Evolutionary conservation across 37 sponge, comb jelly and placozoan genomes (phyloP).

Genomic region (Theonella swinhoei): DNA sequence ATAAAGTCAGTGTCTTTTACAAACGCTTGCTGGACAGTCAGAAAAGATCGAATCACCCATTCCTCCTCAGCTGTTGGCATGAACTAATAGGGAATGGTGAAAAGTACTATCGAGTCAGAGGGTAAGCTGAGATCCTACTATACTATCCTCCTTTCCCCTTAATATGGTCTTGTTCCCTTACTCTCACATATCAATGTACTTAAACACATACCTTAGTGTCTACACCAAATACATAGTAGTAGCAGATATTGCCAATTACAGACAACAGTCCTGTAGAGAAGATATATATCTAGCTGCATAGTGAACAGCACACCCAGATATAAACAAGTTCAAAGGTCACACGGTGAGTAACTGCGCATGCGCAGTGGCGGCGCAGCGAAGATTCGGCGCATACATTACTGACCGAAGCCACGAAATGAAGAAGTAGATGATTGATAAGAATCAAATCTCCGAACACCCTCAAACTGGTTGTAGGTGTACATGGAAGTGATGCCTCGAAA

Average conservation of each 20-base stretch:
- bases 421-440: neutral
- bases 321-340: no score
- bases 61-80: neutral
- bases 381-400: no score
- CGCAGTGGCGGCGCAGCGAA: no score
- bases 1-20: conserved; percentile 1
- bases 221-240: conserved; percentile 33
- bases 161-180: no score
- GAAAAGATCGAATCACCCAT: neutral
- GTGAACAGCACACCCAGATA: no score
- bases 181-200: no score
- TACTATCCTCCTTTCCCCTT: no score
- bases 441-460: conserved; percentile 12
- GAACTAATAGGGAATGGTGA: no score
- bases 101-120: no score
- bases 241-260: conserved; percentile 4
- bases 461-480: conserved; percentile 23
- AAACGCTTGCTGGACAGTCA: neutral
- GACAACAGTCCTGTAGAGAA: conserved; percentile 22
- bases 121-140: no score
- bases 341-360: no score
- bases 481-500: neutral
- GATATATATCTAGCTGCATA: neutral
- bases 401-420: conserved; percentile 19
- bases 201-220: conserved; percentile 14